phyloP scores from a whole-genome alignment of 30 jellyfish, hydroid and myxozoan species.

The Hydractinia symbiolongicarpus region DNA sequence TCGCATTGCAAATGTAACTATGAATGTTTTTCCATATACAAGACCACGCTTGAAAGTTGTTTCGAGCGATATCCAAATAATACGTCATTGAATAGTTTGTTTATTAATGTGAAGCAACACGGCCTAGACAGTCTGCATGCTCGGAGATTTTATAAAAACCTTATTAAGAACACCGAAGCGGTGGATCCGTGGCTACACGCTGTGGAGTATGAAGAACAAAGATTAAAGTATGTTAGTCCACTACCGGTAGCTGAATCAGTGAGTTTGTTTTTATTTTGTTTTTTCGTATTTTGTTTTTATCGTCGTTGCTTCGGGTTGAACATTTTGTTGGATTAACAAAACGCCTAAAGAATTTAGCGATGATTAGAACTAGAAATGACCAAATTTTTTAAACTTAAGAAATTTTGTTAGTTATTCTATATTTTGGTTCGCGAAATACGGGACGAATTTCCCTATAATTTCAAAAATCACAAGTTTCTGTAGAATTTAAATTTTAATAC shows the following conservation, averaged over 20 bases:
- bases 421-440: too few relatives aligned
- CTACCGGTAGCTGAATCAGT: neutral
- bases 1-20: neutral
- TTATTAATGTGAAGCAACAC: slow-evolving; percentile 7
- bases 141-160: slow-evolving; percentile 20
- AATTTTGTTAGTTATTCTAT: too few relatives aligned
- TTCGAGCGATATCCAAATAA: neutral
- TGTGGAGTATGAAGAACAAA: slow-evolving; percentile 17
- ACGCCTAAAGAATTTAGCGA: too few relatives aligned
- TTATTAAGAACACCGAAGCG: neutral
- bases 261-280: too few relatives aligned
- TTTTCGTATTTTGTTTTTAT: too few relatives aligned
- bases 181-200: slow-evolving; percentile 15
- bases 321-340: too few relatives aligned
- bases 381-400: too few relatives aligned
- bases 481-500: too few relatives aligned
- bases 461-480: too few relatives aligned
- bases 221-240: neutral
- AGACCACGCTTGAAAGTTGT: neutral
- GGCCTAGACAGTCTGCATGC: slow-evolving; percentile 24
- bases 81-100: neutral
- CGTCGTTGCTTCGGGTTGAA: too few relatives aligned
- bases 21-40: slow-evolving; percentile 7
- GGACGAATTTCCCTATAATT: too few relatives aligned
- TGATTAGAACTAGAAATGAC: too few relatives aligned